Base-by-base conservation (phyloP, 2,113 vertebrate genomes). In the Podocnemis expansa region DNA sequence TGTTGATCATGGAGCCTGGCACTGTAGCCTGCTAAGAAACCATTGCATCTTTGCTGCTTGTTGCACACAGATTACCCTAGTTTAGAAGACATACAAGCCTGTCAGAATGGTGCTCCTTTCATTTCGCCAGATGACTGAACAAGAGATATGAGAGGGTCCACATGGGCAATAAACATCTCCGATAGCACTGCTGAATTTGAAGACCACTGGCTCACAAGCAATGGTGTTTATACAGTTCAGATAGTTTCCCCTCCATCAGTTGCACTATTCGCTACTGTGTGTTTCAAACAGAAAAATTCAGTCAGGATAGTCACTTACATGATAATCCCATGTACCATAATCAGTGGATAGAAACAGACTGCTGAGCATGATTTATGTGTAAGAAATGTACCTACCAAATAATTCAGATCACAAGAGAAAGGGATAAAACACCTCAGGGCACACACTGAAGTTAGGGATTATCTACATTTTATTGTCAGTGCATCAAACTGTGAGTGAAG, bases 1-100 rank as follows among this genome's bases (percentile, higher is more conserved):
- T 94, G 91, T 95, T 93, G 89, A 80, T 94, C 89, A 67, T 5
- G n/a, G 67, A 91, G 96, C 49, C 80, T 94, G 95, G 49, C 93
- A 84, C 76, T 90, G 93, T 60, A 90, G 82, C n/a, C 80, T 70
- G 54, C 92, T 95, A 93, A 38, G 51, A 94, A 83, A 29, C 91
- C 34, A 80, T 78, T 87, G 79, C 79, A 79, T 88, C 56, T 63
- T 91, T 93, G 63, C 78, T 92, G 34, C 38, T 2, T 60, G 52
- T 87, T 92, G 41, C 58, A 43, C 3, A 0, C 52, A 90, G 75
- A 94, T 97, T 92, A 92, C 85, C 96, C 85, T 93, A 41, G 83
- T 95, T 96, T 87, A 92, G 81, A 81, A 90, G 91, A 80, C 45
- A 56, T 88, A 80, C 93, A 81, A 92, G 63, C 80, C 67, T 84